Evolutionary conservation across 2,113 vertebrate species (phyloP).

Genomic region (Condylura cristata): DNA sequence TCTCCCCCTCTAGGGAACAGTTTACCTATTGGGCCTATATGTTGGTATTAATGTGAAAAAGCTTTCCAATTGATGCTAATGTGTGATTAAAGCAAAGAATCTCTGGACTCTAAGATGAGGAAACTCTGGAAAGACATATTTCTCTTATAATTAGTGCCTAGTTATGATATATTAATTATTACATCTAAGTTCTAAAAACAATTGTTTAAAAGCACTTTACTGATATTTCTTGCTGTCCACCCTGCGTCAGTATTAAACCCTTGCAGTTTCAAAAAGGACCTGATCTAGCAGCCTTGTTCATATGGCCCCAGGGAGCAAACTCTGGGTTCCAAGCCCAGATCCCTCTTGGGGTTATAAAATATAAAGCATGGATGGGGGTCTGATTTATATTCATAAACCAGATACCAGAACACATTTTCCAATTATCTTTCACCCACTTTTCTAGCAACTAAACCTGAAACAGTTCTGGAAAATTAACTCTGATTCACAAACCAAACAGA

Average conservation of each 20-base stretch:
- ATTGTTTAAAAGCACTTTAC: neutral
- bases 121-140: neutral
- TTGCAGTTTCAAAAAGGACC: neutral
- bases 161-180: neutral
- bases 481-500: conserved; percentile 9
- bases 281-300: neutral
- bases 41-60: neutral
- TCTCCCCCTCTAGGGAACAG: too few species aligned
- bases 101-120: neutral
- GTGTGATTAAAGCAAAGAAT: neutral
- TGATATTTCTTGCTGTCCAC: neutral
- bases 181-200: neutral
- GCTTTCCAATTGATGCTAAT: neutral
- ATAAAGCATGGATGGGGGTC: neutral
- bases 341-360: neutral
- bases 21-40: neutral
- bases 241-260: neutral
- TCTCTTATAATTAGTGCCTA: neutral
- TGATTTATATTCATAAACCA: neutral
- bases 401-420: neutral
- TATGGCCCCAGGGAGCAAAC: neutral
- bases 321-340: neutral
- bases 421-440: neutral
- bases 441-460: neutral
- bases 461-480: neutral